Evolutionary conservation across 2,888 invertebrate genomes (phyloP).

Genomic region (Drosophila incognita): DNA sequence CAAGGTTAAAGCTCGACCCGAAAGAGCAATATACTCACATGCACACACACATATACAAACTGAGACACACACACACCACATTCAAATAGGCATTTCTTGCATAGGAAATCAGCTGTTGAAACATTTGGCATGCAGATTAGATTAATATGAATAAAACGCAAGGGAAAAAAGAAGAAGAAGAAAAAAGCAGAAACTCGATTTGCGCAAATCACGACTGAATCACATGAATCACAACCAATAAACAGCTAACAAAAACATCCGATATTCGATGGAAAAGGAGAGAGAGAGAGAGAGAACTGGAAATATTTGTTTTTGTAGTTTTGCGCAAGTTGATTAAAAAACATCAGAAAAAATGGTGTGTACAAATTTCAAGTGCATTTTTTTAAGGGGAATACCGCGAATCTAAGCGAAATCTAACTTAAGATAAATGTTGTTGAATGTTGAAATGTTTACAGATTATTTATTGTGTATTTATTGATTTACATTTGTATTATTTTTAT

Average conservation of each 20-base stretch:
- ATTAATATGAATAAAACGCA: conserved; percentile 17
- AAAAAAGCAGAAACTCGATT: conserved; percentile 12
- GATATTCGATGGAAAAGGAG: conserved; percentile 10
- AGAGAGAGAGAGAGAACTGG: neutral
- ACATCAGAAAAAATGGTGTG: neutral
- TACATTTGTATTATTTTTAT: neutral
- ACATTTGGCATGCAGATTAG: conserved; percentile 40
- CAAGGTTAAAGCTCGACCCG: conserved; percentile 57
- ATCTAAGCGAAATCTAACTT: neutral
- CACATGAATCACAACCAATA: conserved; percentile 34
- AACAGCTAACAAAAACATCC: conserved; percentile 34
- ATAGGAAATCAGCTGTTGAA: conserved; percentile 22
- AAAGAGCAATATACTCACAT: conserved; percentile 27
- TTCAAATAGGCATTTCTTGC: conserved; percentile 8
- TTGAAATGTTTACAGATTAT: neutral
- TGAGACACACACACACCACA: conserved; percentile 2
- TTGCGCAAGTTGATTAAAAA: neutral
- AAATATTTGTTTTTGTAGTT: neutral
- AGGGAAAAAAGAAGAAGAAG: neutral
- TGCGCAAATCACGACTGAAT: conserved; percentile 40
- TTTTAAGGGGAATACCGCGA: neutral
- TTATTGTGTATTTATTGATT: neutral
- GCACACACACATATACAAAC: neutral
- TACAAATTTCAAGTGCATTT: neutral
- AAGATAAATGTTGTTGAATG: neutral